Conservation (phyloP, 92 coral and sea anemone species). For the Porites lobata region DNA sequence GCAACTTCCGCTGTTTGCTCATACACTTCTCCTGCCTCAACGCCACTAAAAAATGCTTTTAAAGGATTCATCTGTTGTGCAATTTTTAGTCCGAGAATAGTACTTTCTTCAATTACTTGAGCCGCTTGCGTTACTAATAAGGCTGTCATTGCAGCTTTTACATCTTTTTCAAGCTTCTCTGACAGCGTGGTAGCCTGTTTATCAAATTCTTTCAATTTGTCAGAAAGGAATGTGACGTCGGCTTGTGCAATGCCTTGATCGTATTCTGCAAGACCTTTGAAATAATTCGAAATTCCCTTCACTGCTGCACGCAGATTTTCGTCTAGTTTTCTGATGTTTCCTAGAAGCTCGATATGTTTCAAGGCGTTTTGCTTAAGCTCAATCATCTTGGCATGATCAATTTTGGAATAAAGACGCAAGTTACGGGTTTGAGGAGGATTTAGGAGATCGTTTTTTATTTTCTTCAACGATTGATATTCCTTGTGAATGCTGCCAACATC, state of each 20-base stretch:
- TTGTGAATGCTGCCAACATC: slow-evolving; percentile 57
- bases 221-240: slow-evolving; percentile 61
- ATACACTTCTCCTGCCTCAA: slow-evolving; percentile 57
- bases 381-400: slow-evolving; percentile 52
- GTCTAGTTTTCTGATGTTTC: slow-evolving; percentile 50
- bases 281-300: slow-evolving; percentile 51
- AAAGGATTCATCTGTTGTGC: slow-evolving; percentile 60
- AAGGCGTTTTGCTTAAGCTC: slow-evolving; percentile 27
- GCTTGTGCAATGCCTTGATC: slow-evolving; percentile 68
- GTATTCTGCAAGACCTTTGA: slow-evolving; percentile 61
- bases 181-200: slow-evolving; percentile 31
- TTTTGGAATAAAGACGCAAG: slow-evolving; percentile 43
- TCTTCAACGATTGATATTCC: slow-evolving; percentile 38
- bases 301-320: slow-evolving; percentile 45
- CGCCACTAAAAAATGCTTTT: slow-evolving; percentile 67
- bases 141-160: slow-evolving; percentile 44
- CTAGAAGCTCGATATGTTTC: slow-evolving; percentile 44
- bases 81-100: slow-evolving; percentile 37
- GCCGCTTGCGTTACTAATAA: slow-evolving; percentile 9
- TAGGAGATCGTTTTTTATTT: slow-evolving; percentile 29
- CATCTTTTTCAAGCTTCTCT: slow-evolving; percentile 46
- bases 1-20: slow-evolving; percentile 62
- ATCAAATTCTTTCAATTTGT: slow-evolving; percentile 49
- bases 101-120: slow-evolving; percentile 53
- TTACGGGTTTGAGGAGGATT: slow-evolving; percentile 44